Evolutionary conservation across 1,140 invertebrate species (phyloP), one percentile per base, ranked within the genome.

Genomic region (Zaprionus gabonicus): DNA sequence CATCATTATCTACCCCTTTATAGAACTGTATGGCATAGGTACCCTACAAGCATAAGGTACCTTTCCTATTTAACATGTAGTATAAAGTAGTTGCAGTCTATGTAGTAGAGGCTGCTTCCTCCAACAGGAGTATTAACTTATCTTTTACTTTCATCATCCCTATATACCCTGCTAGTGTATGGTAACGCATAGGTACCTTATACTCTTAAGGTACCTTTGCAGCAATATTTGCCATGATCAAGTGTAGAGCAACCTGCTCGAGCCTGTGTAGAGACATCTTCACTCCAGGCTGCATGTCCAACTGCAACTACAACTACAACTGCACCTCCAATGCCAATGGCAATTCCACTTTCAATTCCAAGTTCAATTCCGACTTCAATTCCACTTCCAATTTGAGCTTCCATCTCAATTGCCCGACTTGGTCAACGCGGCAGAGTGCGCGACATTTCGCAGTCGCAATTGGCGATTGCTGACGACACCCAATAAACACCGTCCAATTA

Each of bases 381-480:
- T 38, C 36, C 34, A 63, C 66, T 69, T 38, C 17, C 76, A 75
- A 78, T 65, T 70, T 71, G 17, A 76, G 60, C 62, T 41, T 60
- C 55, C 60, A 65, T 31, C 69, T 76, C 68, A 71, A 76, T 76
- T 76, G 68, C 27, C 36, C 25, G 55, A 78, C 57, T 44, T 75
- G 57, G 27, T 34, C 65, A 57, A 59, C 3, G 55, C 66, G 27
- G 20, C 55, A 77, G 49, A 31, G 36, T 56, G 63, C 17, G 38
- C 41, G 41, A 56, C 70, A 51, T 49, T 36, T 75, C 44, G 46
- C 77, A 73, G 72, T 76, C 44, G 76, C 82, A 87, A 86, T 86
- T 88, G 84, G 64, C 84, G 81, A 90, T 88, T 88, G 78, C 85
- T 79, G 85, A 90, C 84, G 81, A 88, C 84, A 88, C 84, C 84